Base-by-base conservation (phyloP, 64 coral and sea anemone species). In the Trachythela sp. region DNA sequence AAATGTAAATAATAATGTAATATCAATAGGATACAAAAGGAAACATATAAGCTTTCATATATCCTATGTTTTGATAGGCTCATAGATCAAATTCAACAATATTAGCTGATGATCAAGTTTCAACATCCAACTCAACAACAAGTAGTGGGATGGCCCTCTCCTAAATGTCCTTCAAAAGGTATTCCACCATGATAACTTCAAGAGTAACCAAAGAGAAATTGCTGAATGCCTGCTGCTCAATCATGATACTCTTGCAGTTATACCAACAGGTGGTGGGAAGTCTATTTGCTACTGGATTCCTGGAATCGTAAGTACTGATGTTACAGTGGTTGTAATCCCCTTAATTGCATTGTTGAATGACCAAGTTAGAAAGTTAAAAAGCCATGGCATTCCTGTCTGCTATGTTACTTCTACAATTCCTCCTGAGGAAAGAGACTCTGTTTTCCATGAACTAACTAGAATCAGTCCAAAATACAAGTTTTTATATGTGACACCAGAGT, bases 221-320 rank as follows among this genome's bases (percentile, higher is more conserved):
- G 18, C 8, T 39, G 0, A 39, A 39, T 27, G 27, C 10, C 9
- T 80, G 2, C 13, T 80, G 20, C 0, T 9, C 2, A 20, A 39
- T 8, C 31, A 13, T 0, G 32, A 80, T 80, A 29, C 10, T 6
- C 33, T 80, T 35, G 37, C 17, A 0, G 20, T 80, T 37, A 2
- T 80, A 80, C 75, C 75, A 37, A 80, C 75, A 1, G 75, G 75
- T 80, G 75, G 34, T 35, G 75, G 75, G 15, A 80, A 80, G 18
- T 37, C 75, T 0, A 3, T 80, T 0, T 80, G 31, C 35, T 80
- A 37, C 9, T 37, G 33, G 31, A 13, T 80, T 37, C 75, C 75
- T 80, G 75, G 33, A 13, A 80, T 80, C 9, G 10, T 80, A 1
- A 37, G 13, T 37, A 1, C 2, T 6, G 75, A 29, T 2, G 37